These are phyloP conservation scores for Neolamprologus toae DNA, from an alignment of 2,113 vertebrate species.

Conservation along the genomic window DNA sequence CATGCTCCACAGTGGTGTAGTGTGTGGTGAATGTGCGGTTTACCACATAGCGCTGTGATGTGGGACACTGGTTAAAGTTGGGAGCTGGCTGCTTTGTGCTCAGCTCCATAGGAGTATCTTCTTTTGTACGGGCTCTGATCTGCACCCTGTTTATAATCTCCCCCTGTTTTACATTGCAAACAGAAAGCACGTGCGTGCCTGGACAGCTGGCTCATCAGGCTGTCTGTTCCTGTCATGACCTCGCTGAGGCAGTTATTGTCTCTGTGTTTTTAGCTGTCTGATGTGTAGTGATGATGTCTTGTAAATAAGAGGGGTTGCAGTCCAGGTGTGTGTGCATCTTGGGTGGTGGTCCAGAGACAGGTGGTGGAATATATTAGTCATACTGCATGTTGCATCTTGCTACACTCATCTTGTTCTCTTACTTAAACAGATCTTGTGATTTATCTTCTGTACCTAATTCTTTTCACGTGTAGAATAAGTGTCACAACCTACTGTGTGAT, in stretches of 20 bases:
- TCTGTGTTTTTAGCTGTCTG: constrained; percentile 5
- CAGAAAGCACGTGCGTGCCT: constrained; percentile 9
- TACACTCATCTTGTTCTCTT: constrained; percentile 27
- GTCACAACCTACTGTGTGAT: not conserved
- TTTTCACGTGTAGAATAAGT: not conserved
- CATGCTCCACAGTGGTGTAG: constrained; percentile 28
- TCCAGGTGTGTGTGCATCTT: constrained; percentile 36
- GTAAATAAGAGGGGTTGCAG: constrained; percentile 3
- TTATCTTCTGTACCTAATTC: not conserved
- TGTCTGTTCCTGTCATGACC: constrained; percentile 21
- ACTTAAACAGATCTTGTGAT: not conserved
- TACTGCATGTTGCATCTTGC: constrained; percentile 45
- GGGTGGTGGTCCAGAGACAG: not conserved
- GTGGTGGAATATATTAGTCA: constrained; percentile 51
- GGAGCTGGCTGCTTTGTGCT: constrained; percentile 22
- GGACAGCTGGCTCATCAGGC: constrained; percentile 25
- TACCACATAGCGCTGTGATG: constrained; percentile 50
- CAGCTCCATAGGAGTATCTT: not conserved
- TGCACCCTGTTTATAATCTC: constrained; percentile 3
- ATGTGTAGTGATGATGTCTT: constrained; percentile 1
- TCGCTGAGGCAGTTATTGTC: constrained; percentile 9
- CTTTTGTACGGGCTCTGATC: not conserved
- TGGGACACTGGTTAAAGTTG: constrained; percentile 37
- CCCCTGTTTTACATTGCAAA: not conserved
- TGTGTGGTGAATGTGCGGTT: constrained; percentile 44